Evolutionary conservation across 2,888 invertebrate species (phyloP).

Genomic region (Acleris cristana): DNA sequence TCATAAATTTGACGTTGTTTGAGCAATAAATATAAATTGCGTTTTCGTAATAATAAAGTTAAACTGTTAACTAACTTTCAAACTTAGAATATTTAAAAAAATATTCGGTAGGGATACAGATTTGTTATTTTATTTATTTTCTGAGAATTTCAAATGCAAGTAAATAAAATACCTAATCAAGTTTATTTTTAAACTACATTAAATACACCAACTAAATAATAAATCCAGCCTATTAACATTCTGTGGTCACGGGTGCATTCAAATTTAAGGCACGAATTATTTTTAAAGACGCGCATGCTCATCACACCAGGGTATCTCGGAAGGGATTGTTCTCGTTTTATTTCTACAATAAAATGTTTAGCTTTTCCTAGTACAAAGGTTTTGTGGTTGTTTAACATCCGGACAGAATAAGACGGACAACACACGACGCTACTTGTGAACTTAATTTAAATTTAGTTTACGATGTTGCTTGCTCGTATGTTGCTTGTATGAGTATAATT

Average conservation of each 20-base stretch:
- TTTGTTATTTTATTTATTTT: too few species aligned
- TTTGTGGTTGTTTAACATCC: conserved; percentile 9
- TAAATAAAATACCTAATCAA: too few species aligned
- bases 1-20: not conserved
- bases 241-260: not conserved
- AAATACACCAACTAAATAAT: not conserved
- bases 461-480: too few species aligned
- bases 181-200: not conserved
- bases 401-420: not conserved
- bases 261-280: not conserved
- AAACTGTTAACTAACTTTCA: not conserved
- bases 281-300: not conserved
- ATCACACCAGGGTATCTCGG: not conserved
- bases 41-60: not conserved
- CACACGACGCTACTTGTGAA: not conserved
- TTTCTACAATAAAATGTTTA: conserved; percentile 8
- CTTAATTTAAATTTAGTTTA: too few species aligned
- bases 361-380: conserved; percentile 9
- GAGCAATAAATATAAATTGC: too few species aligned
- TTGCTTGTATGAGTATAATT: too few species aligned
- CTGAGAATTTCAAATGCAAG: too few species aligned
- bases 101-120: too few species aligned
- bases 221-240: not conserved
- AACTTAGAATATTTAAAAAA: too few species aligned
- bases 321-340: conserved; percentile 12